Evolutionary conservation across 2,113 vertebrate species (phyloP).

Genomic region (Aphyosemion australe): DNA sequence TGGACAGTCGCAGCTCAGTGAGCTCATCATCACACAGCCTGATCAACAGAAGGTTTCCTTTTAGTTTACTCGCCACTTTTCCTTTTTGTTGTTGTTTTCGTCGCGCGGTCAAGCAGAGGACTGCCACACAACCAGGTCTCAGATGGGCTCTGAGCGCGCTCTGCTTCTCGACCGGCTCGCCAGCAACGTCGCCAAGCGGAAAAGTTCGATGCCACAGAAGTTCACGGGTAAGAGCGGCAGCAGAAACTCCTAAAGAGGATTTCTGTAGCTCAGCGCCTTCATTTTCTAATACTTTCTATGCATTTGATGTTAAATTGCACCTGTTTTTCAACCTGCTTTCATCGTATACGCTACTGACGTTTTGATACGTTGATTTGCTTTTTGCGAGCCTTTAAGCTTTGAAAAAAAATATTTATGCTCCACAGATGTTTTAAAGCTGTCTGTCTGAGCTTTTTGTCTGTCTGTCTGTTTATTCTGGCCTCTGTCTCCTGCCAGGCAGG

Average conservation of each 20-base stretch:
- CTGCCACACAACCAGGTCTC: slow-evolving; percentile 82
- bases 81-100: neutral
- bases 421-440: slow-evolving; percentile 3
- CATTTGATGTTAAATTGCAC: neutral
- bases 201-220: slow-evolving; percentile 96
- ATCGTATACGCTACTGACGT: neutral
- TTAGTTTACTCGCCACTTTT: slow-evolving; percentile 6
- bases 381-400: slow-evolving; percentile 17
- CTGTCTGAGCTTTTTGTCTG: slow-evolving; percentile 47
- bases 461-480: slow-evolving; percentile 51
- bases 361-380: slow-evolving; percentile 15
- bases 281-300: too few species aligned
- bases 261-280: neutral
- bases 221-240: slow-evolving; percentile 88
- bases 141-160: slow-evolving; percentile 91
- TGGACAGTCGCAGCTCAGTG: neutral
- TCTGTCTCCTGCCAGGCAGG: slow-evolving; percentile 47
- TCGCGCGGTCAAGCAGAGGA: slow-evolving; percentile 68
- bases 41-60: slow-evolving; percentile 6
- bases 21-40: neutral
- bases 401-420: slow-evolving; percentile 6
- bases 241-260: neutral
- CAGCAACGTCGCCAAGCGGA: slow-evolving; percentile 94
- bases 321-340: neutral
- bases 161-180: slow-evolving; percentile 92